Evolutionary conservation across 2,888 invertebrate genomes (phyloP).

Genomic region (Cheilosia vernalis): DNA sequence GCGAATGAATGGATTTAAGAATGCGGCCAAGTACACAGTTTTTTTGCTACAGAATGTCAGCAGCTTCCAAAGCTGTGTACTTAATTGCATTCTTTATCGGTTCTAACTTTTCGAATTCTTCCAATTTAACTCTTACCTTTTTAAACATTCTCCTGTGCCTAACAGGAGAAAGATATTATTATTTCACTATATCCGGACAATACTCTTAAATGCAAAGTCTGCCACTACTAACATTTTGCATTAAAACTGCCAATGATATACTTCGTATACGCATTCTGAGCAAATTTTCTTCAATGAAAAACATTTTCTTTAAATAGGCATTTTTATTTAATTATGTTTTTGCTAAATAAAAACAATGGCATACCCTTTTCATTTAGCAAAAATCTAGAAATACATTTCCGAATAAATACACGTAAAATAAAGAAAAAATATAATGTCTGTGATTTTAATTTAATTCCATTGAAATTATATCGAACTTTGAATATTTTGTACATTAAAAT

Average conservation of each 20-base stretch:
- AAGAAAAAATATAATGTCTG: constrained; percentile 20
- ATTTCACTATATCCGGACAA: no score
- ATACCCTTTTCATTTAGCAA: constrained; percentile 45
- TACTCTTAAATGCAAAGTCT: no score
- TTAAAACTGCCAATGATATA: neutral
- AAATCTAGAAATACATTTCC: neutral
- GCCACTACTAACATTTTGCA: no score
- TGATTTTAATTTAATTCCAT: constrained; percentile 24
- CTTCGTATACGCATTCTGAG: neutral
- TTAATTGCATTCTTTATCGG: constrained; percentile 1
- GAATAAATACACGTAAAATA: constrained; percentile 11
- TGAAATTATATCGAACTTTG: neutral
- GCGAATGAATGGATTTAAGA: neutral
- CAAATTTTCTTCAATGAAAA: no score
- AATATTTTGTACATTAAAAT: constrained; percentile 19
- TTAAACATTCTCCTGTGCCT: no score
- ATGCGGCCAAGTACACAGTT: constrained; percentile 8
- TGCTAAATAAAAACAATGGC: constrained; percentile 42
- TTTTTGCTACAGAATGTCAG: neutral
- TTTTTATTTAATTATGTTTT: constrained; percentile 3
- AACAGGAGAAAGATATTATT: no score
- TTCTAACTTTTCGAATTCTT: neutral
- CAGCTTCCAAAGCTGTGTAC: neutral
- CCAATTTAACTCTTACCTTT: no score
- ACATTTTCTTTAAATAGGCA: neutral